Percentiles rank a stretch among this genome's conserved stretches.
Conservation (phyloP, 2,888 invertebrate species). For the Plemyria rubiginata region DNA sequence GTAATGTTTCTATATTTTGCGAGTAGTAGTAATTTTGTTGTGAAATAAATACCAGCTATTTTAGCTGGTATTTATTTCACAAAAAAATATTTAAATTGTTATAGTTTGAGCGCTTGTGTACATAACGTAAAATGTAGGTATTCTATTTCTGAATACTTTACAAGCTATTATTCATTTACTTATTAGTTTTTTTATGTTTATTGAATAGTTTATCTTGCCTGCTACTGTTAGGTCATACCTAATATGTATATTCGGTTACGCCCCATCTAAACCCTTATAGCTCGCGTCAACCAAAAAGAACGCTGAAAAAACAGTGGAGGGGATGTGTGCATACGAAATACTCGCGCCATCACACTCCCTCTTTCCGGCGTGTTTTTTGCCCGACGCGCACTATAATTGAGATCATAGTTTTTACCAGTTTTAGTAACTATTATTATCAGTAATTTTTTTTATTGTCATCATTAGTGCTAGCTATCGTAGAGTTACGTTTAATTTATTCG, state of each 20-base stretch:
- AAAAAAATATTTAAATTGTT: slow-evolving; percentile 4
- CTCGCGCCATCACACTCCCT: too few species aligned
- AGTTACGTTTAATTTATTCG: slow-evolving; percentile 8
- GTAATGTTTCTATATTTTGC: slow-evolving; percentile 4
- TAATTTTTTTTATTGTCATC: slow-evolving; percentile 16
- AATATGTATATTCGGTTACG: slow-evolving; percentile 7
- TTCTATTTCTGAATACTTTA: slow-evolving; percentile 12
- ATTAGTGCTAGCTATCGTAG: slow-evolving; percentile 6
- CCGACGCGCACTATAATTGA: too few species aligned
- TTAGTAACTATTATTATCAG: slow-evolving; percentile 13
- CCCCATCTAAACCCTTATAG: slow-evolving; percentile 11
- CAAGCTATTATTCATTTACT: slow-evolving; percentile 9
- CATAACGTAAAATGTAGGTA: slow-evolving; percentile 29
- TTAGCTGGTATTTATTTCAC: slow-evolving; percentile 20
- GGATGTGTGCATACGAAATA: too few species aligned
- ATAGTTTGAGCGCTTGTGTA: slow-evolving; percentile 16
- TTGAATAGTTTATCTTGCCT: slow-evolving; percentile 25
- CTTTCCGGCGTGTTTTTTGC: too few species aligned
- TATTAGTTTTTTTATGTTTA: slow-evolving; percentile 25
- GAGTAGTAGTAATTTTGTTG: not conserved
- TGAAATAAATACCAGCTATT: too few species aligned
- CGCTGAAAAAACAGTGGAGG: too few species aligned
- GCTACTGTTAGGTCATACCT: slow-evolving; percentile 10
- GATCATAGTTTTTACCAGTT: slow-evolving; percentile 23
- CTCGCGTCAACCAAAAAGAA: too few species aligned